Evolutionary conservation across 2,888 invertebrate species (phyloP), one percentile per base, ranked within the genome.

Genomic region (Lasioglossum leucozonium): DNA sequence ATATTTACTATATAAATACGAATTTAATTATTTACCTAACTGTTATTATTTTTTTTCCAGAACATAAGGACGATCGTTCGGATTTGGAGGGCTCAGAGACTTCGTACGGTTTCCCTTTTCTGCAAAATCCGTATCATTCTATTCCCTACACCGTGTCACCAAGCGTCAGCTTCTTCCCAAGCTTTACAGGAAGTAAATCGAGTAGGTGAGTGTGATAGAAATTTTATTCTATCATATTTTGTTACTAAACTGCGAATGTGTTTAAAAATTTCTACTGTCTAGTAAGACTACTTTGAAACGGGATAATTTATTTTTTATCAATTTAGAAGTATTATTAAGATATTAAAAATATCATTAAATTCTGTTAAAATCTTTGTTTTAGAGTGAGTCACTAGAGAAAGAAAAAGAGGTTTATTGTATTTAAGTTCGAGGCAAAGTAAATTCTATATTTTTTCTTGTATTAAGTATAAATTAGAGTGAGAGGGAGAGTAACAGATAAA

Each of bases 361-460:
- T 55, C n/a, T 55, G 10, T n/a, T 51, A 22, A 8, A 51, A 6
- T 10, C 10, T 55, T 4, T 11, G 11, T n/a, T 11, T 11, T 44
- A 16, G n/a, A n/a, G n/a, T n/a, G n/a, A n/a, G n/a, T n/a, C n/a
- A n/a, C n/a, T n/a, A n/a, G 80, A 82, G 74, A 84, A 34, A 85
- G 76, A 73, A 87, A 90, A 83, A 91, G 86, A 93, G 87, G 91
- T 94, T 94, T 94, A 93, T 94, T 94, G 92, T 93, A 93, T 94
- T 94, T 95, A 93, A 93, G 94, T 95, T 94, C 93, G 91, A 93
- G 91, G 92, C 93, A 94, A 95, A 94, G 91, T 93, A 91, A 91
- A 94, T 94, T 95, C 93, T 95, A 94, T 95, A 94, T 95, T 94
- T 95, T 94, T 94, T 95, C 94, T n/a, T 94, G 94, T 94, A 94